These are phyloP conservation scores for Platyscapa corneri DNA, from an alignment of 1,140 invertebrate genomes.

Conservation along the genomic window DNA sequence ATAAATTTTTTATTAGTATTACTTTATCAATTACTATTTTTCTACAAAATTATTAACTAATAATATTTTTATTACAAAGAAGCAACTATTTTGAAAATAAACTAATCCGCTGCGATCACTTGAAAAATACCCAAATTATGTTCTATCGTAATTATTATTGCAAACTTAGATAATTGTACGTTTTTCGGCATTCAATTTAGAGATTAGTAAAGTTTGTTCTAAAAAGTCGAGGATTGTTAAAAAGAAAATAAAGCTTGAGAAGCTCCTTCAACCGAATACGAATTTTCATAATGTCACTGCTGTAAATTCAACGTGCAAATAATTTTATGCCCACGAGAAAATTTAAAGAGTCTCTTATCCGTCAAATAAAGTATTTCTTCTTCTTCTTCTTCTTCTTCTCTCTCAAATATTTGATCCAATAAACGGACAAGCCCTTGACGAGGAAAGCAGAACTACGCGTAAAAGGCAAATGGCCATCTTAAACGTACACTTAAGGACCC, in stretches of 20 bases:
- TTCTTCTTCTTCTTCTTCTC: constrained; percentile 25
- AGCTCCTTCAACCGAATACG: background rate
- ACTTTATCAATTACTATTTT: too few relatives aligned
- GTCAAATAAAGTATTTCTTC: constrained; percentile 25
- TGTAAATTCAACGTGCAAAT: background rate
- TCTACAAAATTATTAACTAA: too few relatives aligned
- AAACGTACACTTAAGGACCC: constrained; percentile 33
- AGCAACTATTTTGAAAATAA: too few relatives aligned
- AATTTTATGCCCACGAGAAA: background rate
- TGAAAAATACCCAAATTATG: too few relatives aligned
- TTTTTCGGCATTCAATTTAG: too few relatives aligned
- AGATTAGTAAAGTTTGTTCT: background rate
- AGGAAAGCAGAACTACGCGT: constrained; percentile 36
- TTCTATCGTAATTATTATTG: background rate
- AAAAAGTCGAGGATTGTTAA: background rate
- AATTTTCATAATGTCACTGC: background rate
- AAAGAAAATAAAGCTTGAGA: background rate
- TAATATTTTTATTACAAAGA: too few relatives aligned
- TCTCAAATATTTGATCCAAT: constrained; percentile 48
- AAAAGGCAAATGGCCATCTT: constrained; percentile 46
- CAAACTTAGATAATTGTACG: background rate
- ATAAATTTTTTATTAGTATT: too few relatives aligned
- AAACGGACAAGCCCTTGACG: constrained; percentile 41
- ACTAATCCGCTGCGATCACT: too few relatives aligned
- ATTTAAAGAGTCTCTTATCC: constrained; percentile 6